These are phyloP conservation scores for Limenitis camilla DNA, from an alignment of 2,888 invertebrate species.

Conservation along the genomic window DNA sequence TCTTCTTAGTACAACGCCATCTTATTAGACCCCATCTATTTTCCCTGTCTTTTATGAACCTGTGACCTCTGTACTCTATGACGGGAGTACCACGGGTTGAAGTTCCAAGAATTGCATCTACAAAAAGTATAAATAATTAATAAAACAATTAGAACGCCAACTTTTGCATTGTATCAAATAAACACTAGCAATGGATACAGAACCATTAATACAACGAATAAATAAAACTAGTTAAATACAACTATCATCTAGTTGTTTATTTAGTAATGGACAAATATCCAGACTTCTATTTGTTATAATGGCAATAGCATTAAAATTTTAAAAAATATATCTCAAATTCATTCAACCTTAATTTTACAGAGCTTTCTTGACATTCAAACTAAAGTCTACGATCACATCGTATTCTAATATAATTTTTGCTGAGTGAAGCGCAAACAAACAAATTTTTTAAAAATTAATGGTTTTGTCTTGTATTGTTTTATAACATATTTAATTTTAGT, in stretches of 20 bases:
- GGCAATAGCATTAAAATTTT: too few relatives aligned
- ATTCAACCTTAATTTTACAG: too few relatives aligned
- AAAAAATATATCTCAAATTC: too few relatives aligned
- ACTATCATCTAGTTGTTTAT: neutral
- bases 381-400: too few relatives aligned
- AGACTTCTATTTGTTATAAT: too few relatives aligned
- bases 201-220: neutral
- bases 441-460: too few relatives aligned
- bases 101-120: constrained; percentile 7
- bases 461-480: too few relatives aligned
- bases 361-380: too few relatives aligned
- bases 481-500: too few relatives aligned
- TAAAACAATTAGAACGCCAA: too few relatives aligned
- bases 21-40: constrained; percentile 25
- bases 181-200: neutral
- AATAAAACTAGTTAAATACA: neutral
- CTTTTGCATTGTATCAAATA: neutral
- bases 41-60: constrained; percentile 26
- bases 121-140: neutral
- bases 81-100: constrained; percentile 16
- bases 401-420: too few relatives aligned
- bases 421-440: too few relatives aligned
- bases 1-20: constrained; percentile 37
- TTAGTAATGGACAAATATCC: neutral
- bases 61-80: constrained; percentile 18